Evolutionary conservation across 37 sponge, comb jelly and placozoan species (phyloP).

Genomic region (Eunapius fragilis): DNA sequence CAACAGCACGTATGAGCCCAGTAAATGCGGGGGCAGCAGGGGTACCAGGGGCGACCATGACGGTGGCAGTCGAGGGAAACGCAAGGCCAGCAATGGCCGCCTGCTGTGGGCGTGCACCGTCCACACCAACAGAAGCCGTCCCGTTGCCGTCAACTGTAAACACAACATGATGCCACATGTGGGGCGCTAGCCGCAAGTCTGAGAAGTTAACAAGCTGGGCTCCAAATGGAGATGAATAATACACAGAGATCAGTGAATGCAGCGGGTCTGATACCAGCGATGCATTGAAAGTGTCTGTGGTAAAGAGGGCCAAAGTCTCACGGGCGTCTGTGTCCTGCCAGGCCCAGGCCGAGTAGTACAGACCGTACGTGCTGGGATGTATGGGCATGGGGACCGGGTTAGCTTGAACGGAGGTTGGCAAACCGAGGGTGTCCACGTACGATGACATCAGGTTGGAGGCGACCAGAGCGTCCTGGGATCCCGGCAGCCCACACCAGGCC

Average conservation of each 20-base stretch:
- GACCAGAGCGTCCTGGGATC: slow-evolving; percentile 5
- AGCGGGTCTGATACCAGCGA: slow-evolving; percentile 8
- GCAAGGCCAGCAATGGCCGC: not conserved
- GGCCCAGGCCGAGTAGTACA: slow-evolving; percentile 46
- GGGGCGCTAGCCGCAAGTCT: not conserved
- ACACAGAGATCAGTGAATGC: not conserved
- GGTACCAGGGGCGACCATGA: not conserved
- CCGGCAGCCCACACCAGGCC: slow-evolving; percentile 16
- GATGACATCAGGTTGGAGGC: not conserved
- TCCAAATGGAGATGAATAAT: slow-evolving; percentile 8
- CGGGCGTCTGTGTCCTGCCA: slow-evolving; percentile 33
- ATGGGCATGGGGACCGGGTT: not conserved
- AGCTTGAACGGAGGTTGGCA: not conserved
- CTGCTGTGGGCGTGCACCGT: slow-evolving; percentile 2
- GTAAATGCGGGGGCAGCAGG: slow-evolving; percentile 6
- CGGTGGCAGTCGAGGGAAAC: not conserved
- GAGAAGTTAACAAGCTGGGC: not conserved
- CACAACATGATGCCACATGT: slow-evolving; percentile 32
- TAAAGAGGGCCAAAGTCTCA: slow-evolving; percentile 9
- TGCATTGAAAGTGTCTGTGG: not conserved
- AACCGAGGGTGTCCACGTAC: not conserved
- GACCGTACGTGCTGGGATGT: not conserved
- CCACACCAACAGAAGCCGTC: slow-evolving; percentile 6
- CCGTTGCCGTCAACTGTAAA: slow-evolving; percentile 3
- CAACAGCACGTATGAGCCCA: slow-evolving; percentile 49